These are phyloP conservation scores for Lacanobia oleracea DNA, from an alignment of 2,888 invertebrate species.

Conservation along the genomic window DNA sequence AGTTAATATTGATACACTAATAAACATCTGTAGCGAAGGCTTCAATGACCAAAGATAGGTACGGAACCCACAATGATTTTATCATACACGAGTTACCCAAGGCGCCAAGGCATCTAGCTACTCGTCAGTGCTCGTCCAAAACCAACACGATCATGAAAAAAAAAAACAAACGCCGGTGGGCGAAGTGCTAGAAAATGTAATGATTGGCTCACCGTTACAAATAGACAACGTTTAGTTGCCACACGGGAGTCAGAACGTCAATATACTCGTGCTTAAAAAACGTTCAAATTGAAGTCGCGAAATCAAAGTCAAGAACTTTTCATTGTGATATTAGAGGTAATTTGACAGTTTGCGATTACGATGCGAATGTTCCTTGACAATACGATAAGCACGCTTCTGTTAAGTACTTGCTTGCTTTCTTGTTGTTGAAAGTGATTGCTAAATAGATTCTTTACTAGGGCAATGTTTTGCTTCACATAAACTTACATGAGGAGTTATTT, in stretches of 20 bases:
- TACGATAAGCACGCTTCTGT: neutral
- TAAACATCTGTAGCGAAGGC: too few relatives aligned
- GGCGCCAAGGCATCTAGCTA: constrained; percentile 13
- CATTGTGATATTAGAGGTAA: too few relatives aligned
- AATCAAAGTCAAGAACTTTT: too few relatives aligned
- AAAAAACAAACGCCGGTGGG: constrained; percentile 73
- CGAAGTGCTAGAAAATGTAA: constrained; percentile 60
- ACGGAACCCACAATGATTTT: neutral
- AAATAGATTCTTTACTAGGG: too few relatives aligned
- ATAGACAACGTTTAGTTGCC: constrained; percentile 62
- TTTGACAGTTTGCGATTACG: too few relatives aligned
- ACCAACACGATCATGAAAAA: constrained; percentile 73
- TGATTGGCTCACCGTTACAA: constrained; percentile 72
- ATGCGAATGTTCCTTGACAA: too few relatives aligned
- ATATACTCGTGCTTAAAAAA: too few relatives aligned
- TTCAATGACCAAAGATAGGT: too few relatives aligned
- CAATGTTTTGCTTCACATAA: too few relatives aligned
- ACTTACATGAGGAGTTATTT: too few relatives aligned
- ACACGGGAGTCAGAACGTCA: neutral
- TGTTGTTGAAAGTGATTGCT: neutral
- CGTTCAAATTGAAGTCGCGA: too few relatives aligned
- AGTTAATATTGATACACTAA: too few relatives aligned
- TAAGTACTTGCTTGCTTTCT: neutral
- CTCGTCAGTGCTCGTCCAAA: constrained; percentile 72
- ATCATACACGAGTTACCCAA: neutral